phyloP scores from a whole-genome alignment of 2,113 vertebrate genomes.

The Psilopogon haemacephalus region DNA sequence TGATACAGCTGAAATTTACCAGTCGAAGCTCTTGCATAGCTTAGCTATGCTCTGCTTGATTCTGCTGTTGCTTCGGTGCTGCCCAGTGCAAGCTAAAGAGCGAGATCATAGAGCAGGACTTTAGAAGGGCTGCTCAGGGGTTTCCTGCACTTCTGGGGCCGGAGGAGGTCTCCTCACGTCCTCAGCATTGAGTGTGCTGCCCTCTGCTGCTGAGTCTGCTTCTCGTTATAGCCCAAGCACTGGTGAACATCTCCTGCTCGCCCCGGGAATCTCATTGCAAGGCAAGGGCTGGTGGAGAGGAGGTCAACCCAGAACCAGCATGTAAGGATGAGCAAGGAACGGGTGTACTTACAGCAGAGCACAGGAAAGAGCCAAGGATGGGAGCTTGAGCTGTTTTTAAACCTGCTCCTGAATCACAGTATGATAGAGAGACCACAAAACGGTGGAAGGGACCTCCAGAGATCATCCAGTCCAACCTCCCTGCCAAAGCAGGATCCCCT shows the following conservation, averaged over 20 bases:
- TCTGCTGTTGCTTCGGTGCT: not conserved
- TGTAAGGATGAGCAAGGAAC: not conserved
- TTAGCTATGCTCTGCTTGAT: not conserved
- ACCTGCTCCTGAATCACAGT: too few species aligned
- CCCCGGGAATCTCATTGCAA: not conserved
- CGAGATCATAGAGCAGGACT: not conserved
- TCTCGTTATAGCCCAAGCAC: not conserved
- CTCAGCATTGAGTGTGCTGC: slow-evolving; percentile 61
- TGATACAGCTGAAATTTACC: not conserved
- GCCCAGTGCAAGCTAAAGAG: not conserved
- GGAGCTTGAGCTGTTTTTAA: not conserved
- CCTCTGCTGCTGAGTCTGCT: slow-evolving; percentile 34
- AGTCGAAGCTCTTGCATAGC: not conserved
- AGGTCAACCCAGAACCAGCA: not conserved
- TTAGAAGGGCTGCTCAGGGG: not conserved
- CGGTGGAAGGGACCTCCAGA: too few species aligned
- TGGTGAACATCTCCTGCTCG: not conserved
- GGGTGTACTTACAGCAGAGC: not conserved
- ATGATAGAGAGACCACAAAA: too few species aligned
- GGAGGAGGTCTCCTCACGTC: not conserved
- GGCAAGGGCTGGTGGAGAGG: not conserved
- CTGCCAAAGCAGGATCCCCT: too few species aligned
- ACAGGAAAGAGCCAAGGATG: not conserved
- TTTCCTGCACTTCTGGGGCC: not conserved
- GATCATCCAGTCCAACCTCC: too few species aligned